Base-by-base conservation (phyloP, 2,113 vertebrate genomes). In the Siniperca chuatsi region DNA sequence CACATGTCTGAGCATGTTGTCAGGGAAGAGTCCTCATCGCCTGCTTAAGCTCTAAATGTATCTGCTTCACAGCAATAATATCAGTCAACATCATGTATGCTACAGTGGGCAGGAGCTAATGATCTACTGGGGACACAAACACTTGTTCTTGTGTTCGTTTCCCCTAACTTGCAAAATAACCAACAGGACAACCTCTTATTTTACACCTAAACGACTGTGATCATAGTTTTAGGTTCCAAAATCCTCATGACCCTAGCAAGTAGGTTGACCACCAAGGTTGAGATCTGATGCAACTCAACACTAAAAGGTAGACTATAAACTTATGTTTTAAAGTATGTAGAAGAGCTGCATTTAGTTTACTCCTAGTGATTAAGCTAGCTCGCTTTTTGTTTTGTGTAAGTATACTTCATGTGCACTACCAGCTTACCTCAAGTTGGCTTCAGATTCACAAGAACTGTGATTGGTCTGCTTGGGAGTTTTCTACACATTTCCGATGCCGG, bases 1-100 rank as follows among this genome's bases (percentile, higher is more conserved):
- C 91, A 92, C 85, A 91, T 92, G 90, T 90, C 83, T 70, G 52
- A 82, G 40, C 79, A 84, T 78, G 82, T 73, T 81, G 69, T 87
- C 86, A 75, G 48, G 54, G 61, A 78, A 70, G 42, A 65, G 74
- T 78, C 75, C 68, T 54, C 48, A 4, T 58, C 8, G 80, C 62
- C 73, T 86, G 78, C 52, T 83, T 66, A 15, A 72, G 75, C 78
- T 81, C 50, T 72, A 25, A 73, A 72, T 40, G 8, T 35, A 66
- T 70, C 75, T 42, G 3, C 68, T 73, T 57, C 37, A 57, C 23
- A 18, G 18, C 62, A 29, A 33, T 61, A 8, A 64, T 44, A 69
- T 74, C 78, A 58, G n/a, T 69, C 25, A 20, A 20, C 84, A 61
- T 64, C 10, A 18, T 61, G 21, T 11, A n/a, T 29, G 64, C 42